phyloP scores from a whole-genome alignment of 2,797 vertebrate species.

The Cygnus olor region DNA sequence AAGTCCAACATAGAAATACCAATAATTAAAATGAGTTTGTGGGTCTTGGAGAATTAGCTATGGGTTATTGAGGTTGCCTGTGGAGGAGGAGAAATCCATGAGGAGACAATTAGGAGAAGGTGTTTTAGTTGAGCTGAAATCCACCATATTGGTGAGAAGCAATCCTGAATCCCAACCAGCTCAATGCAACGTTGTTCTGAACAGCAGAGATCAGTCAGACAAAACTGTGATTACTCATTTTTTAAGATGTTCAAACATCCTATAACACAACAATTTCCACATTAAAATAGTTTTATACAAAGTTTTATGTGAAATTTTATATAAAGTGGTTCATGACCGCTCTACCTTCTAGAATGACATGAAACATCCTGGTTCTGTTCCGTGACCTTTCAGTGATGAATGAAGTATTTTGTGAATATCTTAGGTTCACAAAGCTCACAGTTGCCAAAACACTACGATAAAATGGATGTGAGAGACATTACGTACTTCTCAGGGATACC shows the following conservation, averaged over 20 bases:
- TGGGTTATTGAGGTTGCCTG: background rate
- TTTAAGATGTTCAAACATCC: background rate
- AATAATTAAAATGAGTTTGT: background rate
- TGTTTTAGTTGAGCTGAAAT: background rate
- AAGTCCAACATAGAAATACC: background rate
- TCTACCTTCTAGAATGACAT: background rate
- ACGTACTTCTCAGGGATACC: background rate
- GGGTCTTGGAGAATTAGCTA: background rate
- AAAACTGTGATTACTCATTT: background rate
- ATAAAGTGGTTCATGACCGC: background rate
- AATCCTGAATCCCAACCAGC: background rate
- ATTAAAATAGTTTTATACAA: background rate
- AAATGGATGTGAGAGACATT: background rate
- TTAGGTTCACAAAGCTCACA: background rate
- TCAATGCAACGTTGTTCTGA: background rate
- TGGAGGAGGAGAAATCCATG: constrained; percentile 1
- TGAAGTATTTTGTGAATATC: background rate
- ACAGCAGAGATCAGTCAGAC: background rate
- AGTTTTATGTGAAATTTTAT: too few species aligned
- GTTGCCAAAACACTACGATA: background rate
- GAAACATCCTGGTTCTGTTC: background rate
- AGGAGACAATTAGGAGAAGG: background rate
- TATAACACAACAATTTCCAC: background rate
- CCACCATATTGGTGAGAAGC: background rate
- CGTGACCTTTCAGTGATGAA: background rate